These are phyloP conservation scores for Argyrosomus regius DNA, from an alignment of 2,797 vertebrate genomes.

Conservation along the genomic window DNA sequence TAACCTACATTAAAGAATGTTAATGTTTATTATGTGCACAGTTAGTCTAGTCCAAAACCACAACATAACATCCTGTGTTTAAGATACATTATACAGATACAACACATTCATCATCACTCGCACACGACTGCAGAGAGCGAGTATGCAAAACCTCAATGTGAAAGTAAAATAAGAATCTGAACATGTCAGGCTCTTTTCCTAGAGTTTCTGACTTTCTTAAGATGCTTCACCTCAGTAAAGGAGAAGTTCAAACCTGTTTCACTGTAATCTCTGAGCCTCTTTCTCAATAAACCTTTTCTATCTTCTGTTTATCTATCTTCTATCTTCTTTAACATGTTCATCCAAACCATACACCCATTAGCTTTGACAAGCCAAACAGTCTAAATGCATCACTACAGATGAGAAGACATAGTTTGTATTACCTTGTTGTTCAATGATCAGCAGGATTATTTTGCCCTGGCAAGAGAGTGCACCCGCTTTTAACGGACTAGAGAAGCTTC, in stretches of 20 bases:
- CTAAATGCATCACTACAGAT: neutral
- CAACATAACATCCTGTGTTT: neutral
- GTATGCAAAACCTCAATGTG: neutral
- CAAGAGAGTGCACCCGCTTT: neutral
- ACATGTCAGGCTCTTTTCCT: neutral
- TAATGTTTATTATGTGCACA: neutral
- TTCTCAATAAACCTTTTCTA: neutral
- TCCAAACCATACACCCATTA: neutral
- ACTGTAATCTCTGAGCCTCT: constrained; percentile 17
- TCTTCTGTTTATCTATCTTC: no score
- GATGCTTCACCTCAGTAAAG: constrained; percentile 4
- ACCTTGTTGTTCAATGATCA: constrained; percentile 46
- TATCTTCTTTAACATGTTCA: no score
- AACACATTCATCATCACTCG: neutral
- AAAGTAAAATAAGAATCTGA: neutral
- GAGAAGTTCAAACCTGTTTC: constrained; percentile 18
- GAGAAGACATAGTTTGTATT: neutral
- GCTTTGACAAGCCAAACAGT: neutral
- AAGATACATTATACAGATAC: neutral
- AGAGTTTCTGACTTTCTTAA: neutral
- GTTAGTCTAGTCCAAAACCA: neutral
- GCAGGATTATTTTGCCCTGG: neutral
- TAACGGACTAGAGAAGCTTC: neutral
- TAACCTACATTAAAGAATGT: neutral
- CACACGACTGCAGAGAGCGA: neutral